Base-by-base conservation (phyloP, 2,113 vertebrate species). In the Tupaia chinensis region DNA sequence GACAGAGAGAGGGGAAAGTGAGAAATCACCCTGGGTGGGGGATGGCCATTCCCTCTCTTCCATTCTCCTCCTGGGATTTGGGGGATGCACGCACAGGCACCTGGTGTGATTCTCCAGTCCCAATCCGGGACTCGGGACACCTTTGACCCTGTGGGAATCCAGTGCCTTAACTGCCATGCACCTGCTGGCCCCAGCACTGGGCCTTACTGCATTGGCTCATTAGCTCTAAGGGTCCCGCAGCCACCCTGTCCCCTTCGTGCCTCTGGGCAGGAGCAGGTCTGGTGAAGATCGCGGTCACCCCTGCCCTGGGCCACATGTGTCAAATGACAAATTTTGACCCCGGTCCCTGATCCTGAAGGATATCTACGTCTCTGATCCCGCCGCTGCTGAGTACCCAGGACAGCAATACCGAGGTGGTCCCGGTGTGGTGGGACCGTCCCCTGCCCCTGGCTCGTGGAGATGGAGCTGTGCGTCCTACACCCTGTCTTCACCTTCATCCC, bases 371-470 rank as follows among this genome's bases (percentile, higher is more conserved):
- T 7, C 63, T 93, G 12, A 66, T 97, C 15, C 97, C 89, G 0
- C 32, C 91, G 61, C 61, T 94, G 61, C 86, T 95, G 19, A 87
- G 82, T 61, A 61, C 96, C 25, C 87, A 94, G 77, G 94, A 93
- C 34, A 90, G 76, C 20, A 95, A 66, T 9, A 1, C 25, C 0
- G 73, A 96, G 17, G 78, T 94, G 17, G 60, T 80, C 72, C 93
- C 94, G 92, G 95, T 93, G 69, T 17, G 3, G 20, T 23, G 17
- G 34, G 6, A 60, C 34, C 11, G 65, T 54, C 23, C 76, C 15
- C 12, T 0, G 0, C 23, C 61, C 63, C 32, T 12, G 44, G 44
- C 44, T 44, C 44, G 5, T 44, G 44, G 44, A 44, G 44, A 44
- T 44, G 44, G 44, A 44, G 68, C n/a, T 20, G 2, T 68, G 3